phyloP scores from a whole-genome alignment of 2,888 invertebrate species.

The Nemurella pictetii region DNA sequence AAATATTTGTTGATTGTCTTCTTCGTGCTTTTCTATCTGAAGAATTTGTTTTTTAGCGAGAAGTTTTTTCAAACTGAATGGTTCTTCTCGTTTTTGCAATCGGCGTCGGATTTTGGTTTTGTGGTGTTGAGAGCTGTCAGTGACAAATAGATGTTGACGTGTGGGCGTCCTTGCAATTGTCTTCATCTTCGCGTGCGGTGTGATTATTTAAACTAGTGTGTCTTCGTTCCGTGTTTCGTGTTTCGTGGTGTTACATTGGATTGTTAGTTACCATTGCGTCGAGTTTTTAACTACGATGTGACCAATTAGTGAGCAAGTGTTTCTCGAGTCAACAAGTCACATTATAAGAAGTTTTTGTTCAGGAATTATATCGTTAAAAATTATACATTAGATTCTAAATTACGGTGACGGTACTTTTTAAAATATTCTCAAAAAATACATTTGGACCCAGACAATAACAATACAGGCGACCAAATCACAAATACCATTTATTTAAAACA shows the following conservation, averaged over 20 bases:
- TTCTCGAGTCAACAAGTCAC: too few species aligned
- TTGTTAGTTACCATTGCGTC: neutral
- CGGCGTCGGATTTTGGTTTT: neutral
- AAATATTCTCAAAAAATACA: too few species aligned
- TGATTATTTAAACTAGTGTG: neutral
- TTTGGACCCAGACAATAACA: too few species aligned
- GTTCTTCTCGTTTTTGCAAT: neutral
- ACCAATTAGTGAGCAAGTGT: neutral
- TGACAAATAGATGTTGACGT: slow-evolving; percentile 1
- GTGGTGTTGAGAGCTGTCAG: neutral
- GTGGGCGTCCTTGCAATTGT: too few species aligned
- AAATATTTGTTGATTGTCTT: neutral
- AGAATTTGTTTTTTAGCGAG: neutral
- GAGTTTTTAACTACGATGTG: neutral
- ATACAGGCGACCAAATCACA: too few species aligned
- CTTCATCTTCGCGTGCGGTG: neutral
- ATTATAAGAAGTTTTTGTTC: too few species aligned
- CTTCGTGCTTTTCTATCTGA: slow-evolving; percentile 4
- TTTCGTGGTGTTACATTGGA: neutral
- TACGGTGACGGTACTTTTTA: too few species aligned
- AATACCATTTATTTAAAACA: too few species aligned
- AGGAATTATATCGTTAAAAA: too few species aligned
- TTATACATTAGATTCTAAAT: too few species aligned
- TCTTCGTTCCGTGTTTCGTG: too few species aligned
- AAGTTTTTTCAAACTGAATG: slow-evolving; percentile 5